phyloP scores from a whole-genome alignment of 2,888 invertebrate species.

The Stenurella melanura region DNA sequence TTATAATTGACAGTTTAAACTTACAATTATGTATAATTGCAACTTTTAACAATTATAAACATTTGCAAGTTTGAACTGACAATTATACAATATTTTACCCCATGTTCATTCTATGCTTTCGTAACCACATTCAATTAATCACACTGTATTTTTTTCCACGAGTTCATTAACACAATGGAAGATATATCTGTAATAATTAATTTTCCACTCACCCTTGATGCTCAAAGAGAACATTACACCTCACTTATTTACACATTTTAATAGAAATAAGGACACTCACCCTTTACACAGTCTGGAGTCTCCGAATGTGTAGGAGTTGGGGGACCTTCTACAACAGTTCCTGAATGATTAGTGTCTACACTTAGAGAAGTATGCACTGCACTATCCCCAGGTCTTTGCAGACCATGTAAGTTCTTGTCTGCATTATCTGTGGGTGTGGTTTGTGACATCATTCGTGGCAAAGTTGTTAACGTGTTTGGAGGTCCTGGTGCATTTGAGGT shows the following conservation, averaged over 20 bases:
- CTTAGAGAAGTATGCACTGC: constrained; percentile 72
- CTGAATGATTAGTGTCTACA: constrained; percentile 74
- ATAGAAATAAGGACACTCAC: constrained; percentile 72
- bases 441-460: constrained; percentile 75
- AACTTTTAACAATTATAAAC: too few relatives aligned
- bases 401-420: constrained; percentile 65
- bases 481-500: constrained; percentile 72
- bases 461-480: constrained; percentile 72
- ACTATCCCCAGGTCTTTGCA: constrained; percentile 64
- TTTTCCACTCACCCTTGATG: constrained; percentile 8
- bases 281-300: constrained; percentile 80
- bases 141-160: too few relatives aligned
- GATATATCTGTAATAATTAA: not conserved
- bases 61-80: too few relatives aligned
- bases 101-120: too few relatives aligned
- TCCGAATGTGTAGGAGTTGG: constrained; percentile 88
- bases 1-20: too few relatives aligned
- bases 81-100: too few relatives aligned
- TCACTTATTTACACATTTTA: constrained; percentile 5
- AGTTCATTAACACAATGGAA: too few relatives aligned
- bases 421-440: constrained; percentile 64
- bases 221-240: not conserved
- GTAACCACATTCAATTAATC: too few relatives aligned
- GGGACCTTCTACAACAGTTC: constrained; percentile 77
- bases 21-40: too few relatives aligned